A percentile compares a stretch with the other conserved stretches of the same genome.
Conservation (phyloP, 2,888 invertebrate genomes). For the Nomada ruficornis region DNA sequence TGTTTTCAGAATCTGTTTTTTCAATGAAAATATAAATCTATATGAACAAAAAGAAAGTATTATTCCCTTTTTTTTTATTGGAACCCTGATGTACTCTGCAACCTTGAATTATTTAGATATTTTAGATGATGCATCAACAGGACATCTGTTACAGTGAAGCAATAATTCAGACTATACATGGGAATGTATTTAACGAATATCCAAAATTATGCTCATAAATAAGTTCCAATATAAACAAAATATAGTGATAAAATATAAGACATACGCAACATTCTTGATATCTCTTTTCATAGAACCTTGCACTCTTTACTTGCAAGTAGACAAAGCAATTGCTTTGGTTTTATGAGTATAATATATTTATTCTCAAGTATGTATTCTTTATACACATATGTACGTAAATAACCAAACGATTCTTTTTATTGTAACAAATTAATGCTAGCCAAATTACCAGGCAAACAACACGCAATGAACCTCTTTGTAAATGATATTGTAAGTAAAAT, state of each 20-base stretch:
- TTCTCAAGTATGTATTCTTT: no score
- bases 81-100: constrained; percentile 4
- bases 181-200: not conserved
- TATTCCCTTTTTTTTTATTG: not conserved
- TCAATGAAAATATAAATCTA: constrained; percentile 65
- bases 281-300: constrained; percentile 3
- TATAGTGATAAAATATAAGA: not conserved
- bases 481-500: no score
- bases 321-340: no score
- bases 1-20: constrained; percentile 55
- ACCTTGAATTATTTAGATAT: not conserved
- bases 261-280: not conserved
- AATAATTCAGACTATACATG: constrained; percentile 13
- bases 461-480: no score
- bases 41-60: constrained; percentile 22
- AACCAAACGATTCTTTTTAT: no score
- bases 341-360: no score
- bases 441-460: no score
- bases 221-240: no score
- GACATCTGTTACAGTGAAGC: constrained; percentile 6
- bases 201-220: not conserved
- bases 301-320: not conserved
- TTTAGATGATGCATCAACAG: not conserved
- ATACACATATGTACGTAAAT: no score
- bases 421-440: no score